These are phyloP conservation scores for Drosophila tropicalis DNA, from an alignment of 1,140 invertebrate species.

Conservation along the genomic window DNA sequence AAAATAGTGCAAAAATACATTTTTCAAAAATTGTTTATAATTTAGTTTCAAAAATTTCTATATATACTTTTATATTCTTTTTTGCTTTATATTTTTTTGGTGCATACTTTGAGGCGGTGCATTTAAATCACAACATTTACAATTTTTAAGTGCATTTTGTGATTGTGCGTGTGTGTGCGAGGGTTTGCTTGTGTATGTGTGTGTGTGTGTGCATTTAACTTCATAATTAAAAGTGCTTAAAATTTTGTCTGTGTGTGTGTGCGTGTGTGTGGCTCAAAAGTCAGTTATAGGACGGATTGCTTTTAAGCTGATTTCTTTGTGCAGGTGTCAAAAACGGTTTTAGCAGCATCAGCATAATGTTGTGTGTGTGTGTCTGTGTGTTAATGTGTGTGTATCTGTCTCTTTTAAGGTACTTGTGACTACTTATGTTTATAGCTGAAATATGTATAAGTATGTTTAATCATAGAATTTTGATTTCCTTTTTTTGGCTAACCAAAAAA, in stretches of 20 bases:
- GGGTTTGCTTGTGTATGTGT: slow-evolving; percentile 3
- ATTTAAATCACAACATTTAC: slow-evolving; percentile 80
- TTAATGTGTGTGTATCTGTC: slow-evolving; percentile 18
- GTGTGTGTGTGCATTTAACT: background rate
- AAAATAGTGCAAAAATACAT: slow-evolving; percentile 80
- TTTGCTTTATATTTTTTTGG: slow-evolving; percentile 31
- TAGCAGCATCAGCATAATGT: slow-evolving; percentile 8
- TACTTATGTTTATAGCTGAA: slow-evolving; percentile 79
- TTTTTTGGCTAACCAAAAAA: slow-evolving; percentile 36
- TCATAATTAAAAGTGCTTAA: slow-evolving; percentile 1
- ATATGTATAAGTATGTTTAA: slow-evolving; percentile 33
- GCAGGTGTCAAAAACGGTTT: slow-evolving; percentile 37
- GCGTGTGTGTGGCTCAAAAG: slow-evolving; percentile 64
- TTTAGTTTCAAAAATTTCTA: background rate
- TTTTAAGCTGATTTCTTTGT: slow-evolving; percentile 72
- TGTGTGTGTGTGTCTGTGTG: slow-evolving; percentile 28
- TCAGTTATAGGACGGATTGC: slow-evolving; percentile 75
- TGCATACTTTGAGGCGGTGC: slow-evolving; percentile 79
- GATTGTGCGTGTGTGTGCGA: slow-evolving; percentile 22
- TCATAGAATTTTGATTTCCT: slow-evolving; percentile 56
- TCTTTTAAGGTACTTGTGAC: slow-evolving; percentile 80
- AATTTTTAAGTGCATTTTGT: slow-evolving; percentile 73
- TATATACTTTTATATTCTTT: background rate
- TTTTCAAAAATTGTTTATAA: slow-evolving; percentile 60
- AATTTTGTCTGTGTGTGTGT: slow-evolving; percentile 21